These are phyloP conservation scores for Coregonus clupeaformis DNA, from an alignment of 2,113 vertebrate species.

Conservation along the genomic window DNA sequence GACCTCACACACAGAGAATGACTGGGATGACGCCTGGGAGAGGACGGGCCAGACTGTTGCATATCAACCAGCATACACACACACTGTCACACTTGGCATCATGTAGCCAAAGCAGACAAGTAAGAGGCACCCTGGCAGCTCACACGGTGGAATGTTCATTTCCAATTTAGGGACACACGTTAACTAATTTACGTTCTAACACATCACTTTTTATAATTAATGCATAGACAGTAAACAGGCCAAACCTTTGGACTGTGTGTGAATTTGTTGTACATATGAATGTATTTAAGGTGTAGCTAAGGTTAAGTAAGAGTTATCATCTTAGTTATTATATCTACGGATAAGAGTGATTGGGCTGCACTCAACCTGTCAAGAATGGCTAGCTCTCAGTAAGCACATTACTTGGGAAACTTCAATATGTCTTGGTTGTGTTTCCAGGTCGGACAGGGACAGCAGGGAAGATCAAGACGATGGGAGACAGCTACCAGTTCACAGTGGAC, in stretches of 20 bases:
- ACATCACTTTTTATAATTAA: neutral
- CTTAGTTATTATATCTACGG: no score
- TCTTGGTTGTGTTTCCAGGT: slow-evolving; percentile 52
- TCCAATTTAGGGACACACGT: slow-evolving; percentile 24
- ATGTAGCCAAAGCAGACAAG: slow-evolving; percentile 21
- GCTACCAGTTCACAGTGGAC: slow-evolving; percentile 94
- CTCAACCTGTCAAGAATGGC: neutral
- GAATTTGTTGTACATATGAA: neutral
- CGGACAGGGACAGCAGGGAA: slow-evolving; percentile 73
- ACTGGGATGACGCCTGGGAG: slow-evolving; percentile 56
- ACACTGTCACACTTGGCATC: slow-evolving; percentile 42
- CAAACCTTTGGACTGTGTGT: neutral
- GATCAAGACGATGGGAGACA: slow-evolving; percentile 88
- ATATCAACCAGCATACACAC: slow-evolving; percentile 43
- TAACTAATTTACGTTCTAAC: slow-evolving; percentile 13
- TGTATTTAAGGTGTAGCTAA: no score
- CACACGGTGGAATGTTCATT: slow-evolving; percentile 19
- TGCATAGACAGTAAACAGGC: neutral
- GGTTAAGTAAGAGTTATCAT: no score
- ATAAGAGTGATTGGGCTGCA: no score
- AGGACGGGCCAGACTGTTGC: slow-evolving; percentile 63
- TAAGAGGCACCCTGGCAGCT: neutral
- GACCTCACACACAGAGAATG: slow-evolving; percentile 69
- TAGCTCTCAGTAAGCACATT: neutral
- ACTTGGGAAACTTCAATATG: neutral